Conservation (phyloP, 53 echinoderm and acorn worm species). For the Echinometra lucunter region DNA sequence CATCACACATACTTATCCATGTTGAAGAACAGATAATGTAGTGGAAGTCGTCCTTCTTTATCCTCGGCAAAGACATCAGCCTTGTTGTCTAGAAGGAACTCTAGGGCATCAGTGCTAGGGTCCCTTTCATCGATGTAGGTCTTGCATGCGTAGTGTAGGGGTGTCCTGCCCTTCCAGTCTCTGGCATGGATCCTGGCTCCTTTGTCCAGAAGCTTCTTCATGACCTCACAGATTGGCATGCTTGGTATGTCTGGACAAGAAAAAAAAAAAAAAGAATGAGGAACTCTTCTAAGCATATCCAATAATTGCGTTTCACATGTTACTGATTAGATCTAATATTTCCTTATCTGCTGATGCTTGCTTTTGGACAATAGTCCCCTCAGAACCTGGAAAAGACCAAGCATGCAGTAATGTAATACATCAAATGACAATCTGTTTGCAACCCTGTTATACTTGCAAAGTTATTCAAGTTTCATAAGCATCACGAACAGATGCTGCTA, state of each 20-base stretch:
- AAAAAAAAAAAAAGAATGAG: too few species aligned
- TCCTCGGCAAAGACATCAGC: slow-evolving; percentile 89
- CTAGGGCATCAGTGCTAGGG: slow-evolving; percentile 78
- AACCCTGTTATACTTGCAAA: too few species aligned
- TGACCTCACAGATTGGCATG: not conserved
- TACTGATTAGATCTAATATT: too few species aligned
- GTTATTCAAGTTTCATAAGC: too few species aligned
- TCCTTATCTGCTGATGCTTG: too few species aligned
- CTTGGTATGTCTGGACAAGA: not conserved
- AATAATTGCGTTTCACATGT: too few species aligned
- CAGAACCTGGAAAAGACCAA: too few species aligned
- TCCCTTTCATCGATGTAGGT: slow-evolving; percentile 88
- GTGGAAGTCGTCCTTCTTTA: slow-evolving; percentile 80
- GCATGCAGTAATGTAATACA: too few species aligned
- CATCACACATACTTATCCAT: slow-evolving; percentile 45
- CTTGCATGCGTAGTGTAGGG: slow-evolving; percentile 94
- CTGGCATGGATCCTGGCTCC: slow-evolving; percentile 84
- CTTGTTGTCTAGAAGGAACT: slow-evolving; percentile 86
- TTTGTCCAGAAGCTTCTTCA: slow-evolving; percentile 76
- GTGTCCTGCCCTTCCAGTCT: slow-evolving; percentile 80
- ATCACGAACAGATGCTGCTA: too few species aligned
- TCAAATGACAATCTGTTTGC: too few species aligned
- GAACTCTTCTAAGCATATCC: too few species aligned
- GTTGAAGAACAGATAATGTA: slow-evolving; percentile 91
- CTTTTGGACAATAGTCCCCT: too few species aligned